Conservation (phyloP, 1,140 invertebrate genomes). For the Agrilus planipennis region DNA sequence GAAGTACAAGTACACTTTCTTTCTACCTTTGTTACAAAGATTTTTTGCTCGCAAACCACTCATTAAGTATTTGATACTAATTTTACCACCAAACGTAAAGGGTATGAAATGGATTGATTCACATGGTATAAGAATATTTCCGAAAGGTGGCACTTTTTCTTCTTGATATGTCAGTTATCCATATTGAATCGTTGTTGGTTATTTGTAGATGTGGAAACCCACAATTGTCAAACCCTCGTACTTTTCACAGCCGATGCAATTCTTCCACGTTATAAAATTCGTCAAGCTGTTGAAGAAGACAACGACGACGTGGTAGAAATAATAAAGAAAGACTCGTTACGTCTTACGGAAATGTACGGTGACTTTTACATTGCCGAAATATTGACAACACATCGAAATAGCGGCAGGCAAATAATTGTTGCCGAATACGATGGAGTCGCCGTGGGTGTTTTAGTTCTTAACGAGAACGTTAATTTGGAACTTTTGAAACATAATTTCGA, state of each 20-base stretch:
- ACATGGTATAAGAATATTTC: slow-evolving; percentile 22
- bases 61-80: slow-evolving; percentile 38
- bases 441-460: slow-evolving; percentile 48
- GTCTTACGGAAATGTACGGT: slow-evolving; percentile 48
- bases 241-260: no score
- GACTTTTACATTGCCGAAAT: slow-evolving; percentile 61
- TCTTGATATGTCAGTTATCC: no score
- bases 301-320: slow-evolving; percentile 61
- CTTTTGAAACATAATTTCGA: slow-evolving; percentile 54
- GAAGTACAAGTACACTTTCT: slow-evolving; percentile 35
- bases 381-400: slow-evolving; percentile 36
- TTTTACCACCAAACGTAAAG: slow-evolving; percentile 36
- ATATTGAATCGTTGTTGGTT: no score
- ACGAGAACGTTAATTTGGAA: slow-evolving; percentile 46
- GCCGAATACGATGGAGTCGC: slow-evolving; percentile 40
- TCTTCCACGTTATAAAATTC: slow-evolving; percentile 38
- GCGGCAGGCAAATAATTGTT: slow-evolving; percentile 30
- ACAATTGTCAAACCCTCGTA: no score
- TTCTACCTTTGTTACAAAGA: slow-evolving; percentile 38
- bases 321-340: slow-evolving; percentile 42
- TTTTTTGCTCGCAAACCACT: slow-evolving; percentile 40
- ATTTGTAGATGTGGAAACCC: no score
- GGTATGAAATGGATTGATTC: slow-evolving; percentile 26
- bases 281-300: slow-evolving; percentile 52
- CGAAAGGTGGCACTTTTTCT: slow-evolving; percentile 31